These are phyloP conservation scores for Xylocopa sonorina DNA, from an alignment of 1,140 invertebrate species.

Conservation along the genomic window DNA sequence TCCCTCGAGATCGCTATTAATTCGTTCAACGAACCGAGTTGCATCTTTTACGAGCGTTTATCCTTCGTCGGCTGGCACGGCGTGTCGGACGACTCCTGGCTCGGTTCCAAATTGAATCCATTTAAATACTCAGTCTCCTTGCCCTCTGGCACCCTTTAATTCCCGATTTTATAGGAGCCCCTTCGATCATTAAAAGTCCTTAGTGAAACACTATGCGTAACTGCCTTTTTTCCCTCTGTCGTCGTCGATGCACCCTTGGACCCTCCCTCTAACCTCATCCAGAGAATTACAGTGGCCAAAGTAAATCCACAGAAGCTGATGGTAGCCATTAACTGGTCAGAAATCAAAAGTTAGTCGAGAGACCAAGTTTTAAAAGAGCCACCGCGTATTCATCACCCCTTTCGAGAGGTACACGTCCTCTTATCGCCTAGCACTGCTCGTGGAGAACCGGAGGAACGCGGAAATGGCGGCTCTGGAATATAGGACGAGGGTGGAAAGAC, in stretches of 20 bases:
- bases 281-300: not conserved
- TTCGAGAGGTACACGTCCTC: not conserved
- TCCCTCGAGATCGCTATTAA: conserved; percentile 48
- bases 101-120: conserved; percentile 56
- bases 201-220: conserved; percentile 28
- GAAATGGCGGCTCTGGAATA: conserved; percentile 24
- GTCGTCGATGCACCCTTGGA: too few species aligned
- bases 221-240: too few species aligned
- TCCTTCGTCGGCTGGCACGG: conserved; percentile 31
- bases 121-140: conserved; percentile 50
- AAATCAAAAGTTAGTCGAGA: not conserved
- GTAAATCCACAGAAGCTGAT: not conserved
- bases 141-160: conserved; percentile 42
- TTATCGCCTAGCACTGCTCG: not conserved
- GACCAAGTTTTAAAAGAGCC: not conserved
- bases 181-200: conserved; percentile 33
- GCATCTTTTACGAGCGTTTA: conserved; percentile 48
- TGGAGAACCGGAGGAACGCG: conserved; percentile 9
- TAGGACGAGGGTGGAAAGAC: conserved; percentile 12
- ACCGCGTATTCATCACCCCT: not conserved
- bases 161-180: conserved; percentile 53
- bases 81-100: conserved; percentile 31
- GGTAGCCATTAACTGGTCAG: conserved; percentile 9
- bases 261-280: not conserved
- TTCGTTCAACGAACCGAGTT: conserved; percentile 45